Percentiles rank a stretch among this genome's conserved stretches.
phyloP scores from a whole-genome alignment of 2,888 invertebrate genomes.

The Lepidonotus clava region DNA sequence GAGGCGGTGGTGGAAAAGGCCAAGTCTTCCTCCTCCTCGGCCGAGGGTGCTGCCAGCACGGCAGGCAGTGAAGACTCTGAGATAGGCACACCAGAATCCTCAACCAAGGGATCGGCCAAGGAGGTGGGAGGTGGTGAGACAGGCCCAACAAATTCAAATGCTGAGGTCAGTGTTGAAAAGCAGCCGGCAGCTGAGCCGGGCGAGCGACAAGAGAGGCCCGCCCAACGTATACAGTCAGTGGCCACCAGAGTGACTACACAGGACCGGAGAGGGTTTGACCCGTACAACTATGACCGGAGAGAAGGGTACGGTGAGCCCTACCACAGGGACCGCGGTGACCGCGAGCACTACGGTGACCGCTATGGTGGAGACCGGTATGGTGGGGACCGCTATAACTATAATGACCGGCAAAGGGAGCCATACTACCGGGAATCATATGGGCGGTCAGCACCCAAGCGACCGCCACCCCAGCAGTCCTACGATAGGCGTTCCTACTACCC shows the following conservation, averaged over 20 bases:
- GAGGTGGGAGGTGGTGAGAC: neutral
- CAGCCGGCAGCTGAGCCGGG: neutral
- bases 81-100: neutral
- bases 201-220: neutral
- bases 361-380: conserved; percentile 6
- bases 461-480: neutral
- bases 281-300: conserved; percentile 22
- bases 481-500: conserved; percentile 26
- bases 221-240: conserved; percentile 31
- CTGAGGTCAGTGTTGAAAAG: neutral
- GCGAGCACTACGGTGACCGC: conserved; percentile 23
- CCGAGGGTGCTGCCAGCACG: neutral
- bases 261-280: neutral
- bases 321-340: neutral
- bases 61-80: neutral
- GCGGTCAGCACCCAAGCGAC: neutral
- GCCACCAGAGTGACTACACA: neutral
- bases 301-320: conserved; percentile 30
- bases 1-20: neutral
- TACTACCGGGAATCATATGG: conserved; percentile 9
- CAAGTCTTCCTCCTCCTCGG: neutral
- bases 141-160: neutral
- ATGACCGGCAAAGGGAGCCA: neutral
- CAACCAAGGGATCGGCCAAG: neutral
- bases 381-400: conserved; percentile 15